These are phyloP conservation scores for Calypte anna DNA, from an alignment of 2,113 vertebrate species.

Conservation along the genomic window DNA sequence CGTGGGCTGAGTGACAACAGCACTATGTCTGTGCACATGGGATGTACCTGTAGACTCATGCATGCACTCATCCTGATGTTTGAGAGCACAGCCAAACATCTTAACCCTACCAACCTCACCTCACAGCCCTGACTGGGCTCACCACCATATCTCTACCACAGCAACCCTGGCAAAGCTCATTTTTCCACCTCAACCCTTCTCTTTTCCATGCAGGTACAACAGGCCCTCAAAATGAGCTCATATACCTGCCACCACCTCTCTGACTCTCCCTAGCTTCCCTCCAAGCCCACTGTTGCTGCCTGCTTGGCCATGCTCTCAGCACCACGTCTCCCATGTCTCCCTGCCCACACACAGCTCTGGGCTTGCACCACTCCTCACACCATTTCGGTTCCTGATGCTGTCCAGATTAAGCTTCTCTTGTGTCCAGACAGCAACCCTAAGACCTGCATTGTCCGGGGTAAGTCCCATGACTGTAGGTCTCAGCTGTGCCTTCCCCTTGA, in stretches of 20 bases:
- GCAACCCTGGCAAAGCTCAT: background rate
- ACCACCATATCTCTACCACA: background rate
- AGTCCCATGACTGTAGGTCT: background rate
- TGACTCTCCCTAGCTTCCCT: background rate
- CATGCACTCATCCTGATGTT: background rate
- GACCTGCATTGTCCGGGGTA: background rate
- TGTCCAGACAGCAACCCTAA: background rate
- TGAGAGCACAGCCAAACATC: background rate
- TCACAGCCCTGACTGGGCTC: background rate
- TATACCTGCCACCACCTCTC: background rate
- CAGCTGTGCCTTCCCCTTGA: background rate
- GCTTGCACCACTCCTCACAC: background rate
- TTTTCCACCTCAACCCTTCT: background rate
- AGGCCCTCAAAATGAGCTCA: background rate
- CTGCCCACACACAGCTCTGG: background rate
- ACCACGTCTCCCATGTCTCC: background rate
- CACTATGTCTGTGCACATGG: constrained; percentile 30
- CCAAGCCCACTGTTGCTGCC: background rate
- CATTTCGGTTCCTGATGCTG: background rate
- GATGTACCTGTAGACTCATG: constrained; percentile 27
- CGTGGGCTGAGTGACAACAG: constrained; percentile 38
- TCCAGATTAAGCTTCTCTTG: background rate
- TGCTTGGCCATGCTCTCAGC: background rate
- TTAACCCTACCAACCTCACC: background rate
- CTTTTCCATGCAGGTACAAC: background rate